These are phyloP conservation scores for Mya arenaria DNA, from an alignment of 1,140 invertebrate genomes.

Conservation along the genomic window DNA sequence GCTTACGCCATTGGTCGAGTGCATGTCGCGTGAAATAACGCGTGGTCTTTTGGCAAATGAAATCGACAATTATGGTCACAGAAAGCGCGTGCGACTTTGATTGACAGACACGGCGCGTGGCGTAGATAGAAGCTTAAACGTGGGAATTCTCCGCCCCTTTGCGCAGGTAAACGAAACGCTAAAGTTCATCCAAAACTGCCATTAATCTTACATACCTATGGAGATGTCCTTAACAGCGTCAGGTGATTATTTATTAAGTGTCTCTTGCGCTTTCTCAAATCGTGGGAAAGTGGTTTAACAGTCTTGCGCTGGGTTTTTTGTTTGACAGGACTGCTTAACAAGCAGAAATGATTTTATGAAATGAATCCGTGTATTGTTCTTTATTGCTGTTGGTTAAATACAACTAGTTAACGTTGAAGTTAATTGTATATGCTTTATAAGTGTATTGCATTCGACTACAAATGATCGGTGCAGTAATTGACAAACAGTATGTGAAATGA, in stretches of 20 bases:
- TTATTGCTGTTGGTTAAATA: too few species aligned
- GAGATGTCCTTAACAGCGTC: slow-evolving; percentile 37
- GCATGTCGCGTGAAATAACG: slow-evolving; percentile 1
- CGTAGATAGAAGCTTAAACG: slow-evolving; percentile 35
- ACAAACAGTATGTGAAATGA: too few species aligned
- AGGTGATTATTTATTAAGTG: slow-evolving; percentile 52
- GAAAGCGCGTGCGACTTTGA: slow-evolving; percentile 42
- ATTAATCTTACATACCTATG: slow-evolving; percentile 52
- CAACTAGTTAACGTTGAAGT: too few species aligned
- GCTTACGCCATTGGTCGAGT: slow-evolving; percentile 17
- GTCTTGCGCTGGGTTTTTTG: neutral
- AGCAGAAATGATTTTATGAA: too few species aligned
- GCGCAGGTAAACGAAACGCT: slow-evolving; percentile 46
- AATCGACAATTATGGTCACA: slow-evolving; percentile 45
- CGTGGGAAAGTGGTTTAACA: slow-evolving; percentile 55
- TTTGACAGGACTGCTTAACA: neutral
- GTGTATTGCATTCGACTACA: too few species aligned
- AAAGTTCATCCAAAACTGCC: slow-evolving; percentile 27
- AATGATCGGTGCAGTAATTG: too few species aligned
- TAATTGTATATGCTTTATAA: too few species aligned
- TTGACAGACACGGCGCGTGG: slow-evolving; percentile 50
- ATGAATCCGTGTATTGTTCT: too few species aligned
- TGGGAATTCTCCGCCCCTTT: slow-evolving; percentile 56
- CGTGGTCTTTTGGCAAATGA: slow-evolving; percentile 33
- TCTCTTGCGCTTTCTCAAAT: slow-evolving; percentile 36